Evolutionary conservation across 2,113 vertebrate species (phyloP), one percentile per base, ranked within the genome.

Genomic region (Rhineura floridana): DNA sequence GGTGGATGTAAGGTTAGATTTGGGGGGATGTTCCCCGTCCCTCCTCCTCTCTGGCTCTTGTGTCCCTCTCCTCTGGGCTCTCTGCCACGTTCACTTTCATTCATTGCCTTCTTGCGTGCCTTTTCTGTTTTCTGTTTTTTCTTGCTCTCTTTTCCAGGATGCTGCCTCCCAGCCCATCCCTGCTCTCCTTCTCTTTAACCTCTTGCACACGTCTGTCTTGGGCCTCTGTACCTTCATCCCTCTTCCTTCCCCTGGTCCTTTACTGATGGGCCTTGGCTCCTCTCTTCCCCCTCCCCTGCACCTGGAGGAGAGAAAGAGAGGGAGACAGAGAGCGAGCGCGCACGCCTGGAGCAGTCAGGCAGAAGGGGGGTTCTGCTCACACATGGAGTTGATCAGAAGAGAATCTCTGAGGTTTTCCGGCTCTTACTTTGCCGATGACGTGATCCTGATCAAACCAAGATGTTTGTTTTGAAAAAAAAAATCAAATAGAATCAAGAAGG

Each of bases 161-260:
- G 92, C 79, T 83, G 78, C 87, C 81, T 83, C 70, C 73, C 89
- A 91, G 65, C 92, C 93, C 93, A 72, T 76, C 81, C 78, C 90
- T 95, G 93, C 93, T 94, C 88, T 95, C 94, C 93, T 95, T 90
- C 94, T 95, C 95, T 91, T 78, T 17, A 95, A 94, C 96, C 95
- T 95, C 95, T 89, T 95, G 93, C 93, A 19, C 17, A 5, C 55
- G 15, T 59, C 21, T 59, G 15, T 93, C 95, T 96, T 96, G 90
- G 91, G 89, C 96, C 88, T 96, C 91, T 80, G n/a, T n/a, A n/a
- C 94, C 93, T 90, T 96, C 90, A 93, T 94, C 91, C 94, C 94
- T 93, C 85, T 95, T 94, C 90, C 93, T 5, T 59, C 89, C 95
- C 96, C 95, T 91, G 93, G 95, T 91, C 91, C 91, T 59, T n/a